Percentiles rank a stretch among this genome's conserved stretches.
Evolutionary conservation across 2,888 invertebrate genomes (phyloP).

Genomic region (Hirudinaria manillensis): DNA sequence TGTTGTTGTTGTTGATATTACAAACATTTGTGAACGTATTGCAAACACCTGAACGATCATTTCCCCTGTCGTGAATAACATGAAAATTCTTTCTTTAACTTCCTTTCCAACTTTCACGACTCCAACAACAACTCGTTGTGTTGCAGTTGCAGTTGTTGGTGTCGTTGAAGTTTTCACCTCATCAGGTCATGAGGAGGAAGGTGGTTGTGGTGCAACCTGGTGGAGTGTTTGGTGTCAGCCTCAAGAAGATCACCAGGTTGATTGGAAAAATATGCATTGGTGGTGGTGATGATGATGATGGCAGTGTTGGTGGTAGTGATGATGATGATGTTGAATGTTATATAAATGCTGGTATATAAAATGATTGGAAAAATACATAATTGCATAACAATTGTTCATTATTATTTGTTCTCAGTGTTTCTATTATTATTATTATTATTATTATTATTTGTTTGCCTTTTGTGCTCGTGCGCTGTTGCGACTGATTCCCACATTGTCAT

Average conservation of each 20-base stretch:
- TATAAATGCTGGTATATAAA: no score
- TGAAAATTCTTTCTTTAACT: not conserved
- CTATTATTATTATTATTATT: no score
- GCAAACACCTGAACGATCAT: no score
- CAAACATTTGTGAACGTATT: no score
- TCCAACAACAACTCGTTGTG: not conserved
- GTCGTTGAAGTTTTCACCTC: slow-evolving; percentile 70
- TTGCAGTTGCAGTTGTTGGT: slow-evolving; percentile 63
- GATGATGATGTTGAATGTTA: no score
- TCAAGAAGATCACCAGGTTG: slow-evolving; percentile 79
- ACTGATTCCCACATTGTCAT: slow-evolving; percentile 47
- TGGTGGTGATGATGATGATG: no score
- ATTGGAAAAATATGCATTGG: not conserved
- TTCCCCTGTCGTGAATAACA: no score
- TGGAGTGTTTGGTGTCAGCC: slow-evolving; percentile 83
- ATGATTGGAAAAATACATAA: no score
- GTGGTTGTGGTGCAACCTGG: slow-evolving; percentile 80
- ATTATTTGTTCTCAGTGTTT: no score
- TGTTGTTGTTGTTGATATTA: no score
- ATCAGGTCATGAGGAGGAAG: slow-evolving; percentile 74
- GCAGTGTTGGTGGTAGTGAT: no score
- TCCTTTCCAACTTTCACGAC: not conserved
- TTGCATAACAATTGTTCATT: no score
- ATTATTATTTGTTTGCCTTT: not conserved
- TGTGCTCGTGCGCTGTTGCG: not conserved